Evolutionary conservation across 2,888 invertebrate genomes (phyloP).

Genomic region (Gibbula magus): DNA sequence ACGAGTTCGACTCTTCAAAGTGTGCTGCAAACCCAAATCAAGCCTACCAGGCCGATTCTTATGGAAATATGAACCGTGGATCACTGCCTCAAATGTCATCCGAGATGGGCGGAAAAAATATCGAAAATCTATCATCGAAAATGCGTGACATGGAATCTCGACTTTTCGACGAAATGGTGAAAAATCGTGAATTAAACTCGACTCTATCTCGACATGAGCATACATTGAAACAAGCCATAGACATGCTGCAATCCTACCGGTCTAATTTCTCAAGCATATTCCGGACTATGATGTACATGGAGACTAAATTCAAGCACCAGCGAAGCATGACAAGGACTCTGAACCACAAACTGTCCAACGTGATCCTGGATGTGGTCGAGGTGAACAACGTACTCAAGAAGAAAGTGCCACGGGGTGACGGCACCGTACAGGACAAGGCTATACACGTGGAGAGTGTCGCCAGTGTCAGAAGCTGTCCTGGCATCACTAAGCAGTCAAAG

Average conservation of each 20-base stretch:
- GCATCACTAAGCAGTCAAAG: slow-evolving; percentile 55
- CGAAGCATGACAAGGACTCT: slow-evolving; percentile 55
- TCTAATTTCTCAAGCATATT: slow-evolving; percentile 61
- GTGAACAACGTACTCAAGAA: slow-evolving; percentile 65
- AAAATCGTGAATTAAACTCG: slow-evolving; percentile 59
- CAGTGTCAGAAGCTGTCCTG: slow-evolving; percentile 56
- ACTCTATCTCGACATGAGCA: slow-evolving; percentile 60
- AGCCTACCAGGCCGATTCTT: slow-evolving; percentile 28
- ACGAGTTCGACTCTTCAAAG: slow-evolving; percentile 61
- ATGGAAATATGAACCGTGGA: background rate
- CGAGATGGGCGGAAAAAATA: slow-evolving; percentile 2
- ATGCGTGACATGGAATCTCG: slow-evolving; percentile 44
- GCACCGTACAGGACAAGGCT: slow-evolving; percentile 46
- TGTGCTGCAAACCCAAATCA: slow-evolving; percentile 54
- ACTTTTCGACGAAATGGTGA: slow-evolving; percentile 57
- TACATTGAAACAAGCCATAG: slow-evolving; percentile 53
- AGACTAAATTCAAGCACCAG: slow-evolving; percentile 57
- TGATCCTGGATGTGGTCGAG: slow-evolving; percentile 71
- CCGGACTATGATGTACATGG: slow-evolving; percentile 59
- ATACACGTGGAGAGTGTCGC: slow-evolving; percentile 63
- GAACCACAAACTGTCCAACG: slow-evolving; percentile 69
- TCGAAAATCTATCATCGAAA: slow-evolving; percentile 31
- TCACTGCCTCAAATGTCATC: background rate
- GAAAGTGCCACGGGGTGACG: slow-evolving; percentile 44
- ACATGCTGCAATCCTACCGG: slow-evolving; percentile 51